Base-by-base conservation (phyloP, 2,888 invertebrate species). In the Drosophila stalkeri region DNA sequence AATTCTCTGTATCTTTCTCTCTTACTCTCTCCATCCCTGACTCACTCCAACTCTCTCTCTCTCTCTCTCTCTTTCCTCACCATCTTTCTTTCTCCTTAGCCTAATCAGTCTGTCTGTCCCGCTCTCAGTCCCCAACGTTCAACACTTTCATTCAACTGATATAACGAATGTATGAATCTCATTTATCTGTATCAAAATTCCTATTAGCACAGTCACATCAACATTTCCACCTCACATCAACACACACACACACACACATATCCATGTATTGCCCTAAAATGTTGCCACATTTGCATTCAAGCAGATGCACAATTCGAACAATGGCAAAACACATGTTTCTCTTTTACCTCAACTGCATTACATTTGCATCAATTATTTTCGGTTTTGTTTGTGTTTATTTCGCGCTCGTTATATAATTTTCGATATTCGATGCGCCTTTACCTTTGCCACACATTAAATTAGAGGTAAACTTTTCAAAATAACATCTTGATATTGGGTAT, bases 251-350 rank as follows among this genome's bases (percentile, higher is more conserved):
- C 20, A 44, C 1, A 23, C 18, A n/a, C 4, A 14, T 23, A 23
- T 23, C 23, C 23, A 23, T 23, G 23, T 3, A 33, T 14, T 37
- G 1, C 35, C 20, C 14, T 20, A 16, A 16, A 37, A 54, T 39
- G 16, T 37, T 23, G 11, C 4, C 37, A 39, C 23, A 54, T n/a
- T 23, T n/a, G 54, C 37, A 37, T 54, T 37, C 54, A 54, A 54
- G 23, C 37, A 33, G 51, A 51, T 51, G 51, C 51, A 51, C 51
- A 51, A 18, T 39, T 39, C 39, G n/a, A 39, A n/a, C 54, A 55
- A 27, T 39, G 39, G 23, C n/a, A 27, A 12, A 55, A 39, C 54
- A 55, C 39, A 55, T 55, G 54, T 55, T 55, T 55, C 54, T 6
- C n/a, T n/a, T n/a, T 27, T n/a, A 27, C n/a, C 54, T 39, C 39